These are phyloP conservation scores for Octopus bimaculoides DNA, from an alignment of 1,140 invertebrate genomes.

Conservation along the genomic window DNA sequence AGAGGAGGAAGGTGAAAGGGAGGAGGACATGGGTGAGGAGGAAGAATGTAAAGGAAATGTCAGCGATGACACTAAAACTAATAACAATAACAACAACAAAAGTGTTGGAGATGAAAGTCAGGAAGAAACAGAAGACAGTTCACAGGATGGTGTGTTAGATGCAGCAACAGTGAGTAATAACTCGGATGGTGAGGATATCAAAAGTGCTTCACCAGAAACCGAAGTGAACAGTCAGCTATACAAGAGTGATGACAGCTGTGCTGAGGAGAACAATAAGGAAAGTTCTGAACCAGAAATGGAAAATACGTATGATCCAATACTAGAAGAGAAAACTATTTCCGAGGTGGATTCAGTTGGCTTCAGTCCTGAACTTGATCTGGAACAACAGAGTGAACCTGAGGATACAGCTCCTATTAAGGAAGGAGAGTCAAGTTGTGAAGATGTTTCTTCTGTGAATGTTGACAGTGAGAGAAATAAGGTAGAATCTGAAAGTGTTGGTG, in stretches of 20 bases:
- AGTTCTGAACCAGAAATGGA: not conserved
- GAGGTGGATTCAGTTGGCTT: not conserved
- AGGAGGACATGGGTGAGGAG: not conserved
- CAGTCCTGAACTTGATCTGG: not conserved
- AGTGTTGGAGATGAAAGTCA: not conserved
- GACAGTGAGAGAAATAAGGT: not conserved
- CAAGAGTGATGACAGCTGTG: not conserved
- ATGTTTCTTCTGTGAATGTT: too few species aligned
- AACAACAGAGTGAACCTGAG: not conserved
- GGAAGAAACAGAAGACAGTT: constrained; percentile 2
- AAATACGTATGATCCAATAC: not conserved
- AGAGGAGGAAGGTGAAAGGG: not conserved
- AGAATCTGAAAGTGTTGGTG: not conserved
- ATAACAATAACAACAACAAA: not conserved
- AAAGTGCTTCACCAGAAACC: not conserved
- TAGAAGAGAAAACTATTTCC: not conserved
- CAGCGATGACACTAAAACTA: not conserved
- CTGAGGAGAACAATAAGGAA: not conserved
- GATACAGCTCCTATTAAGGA: not conserved
- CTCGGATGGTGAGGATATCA: not conserved
- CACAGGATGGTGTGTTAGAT: not conserved
- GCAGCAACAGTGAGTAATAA: not conserved
- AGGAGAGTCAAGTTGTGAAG: not conserved
- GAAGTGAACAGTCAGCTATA: not conserved
- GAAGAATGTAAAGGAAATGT: not conserved